Base-by-base conservation (phyloP, 1,140 invertebrate species). In the Adoxophyes honmai region DNA sequence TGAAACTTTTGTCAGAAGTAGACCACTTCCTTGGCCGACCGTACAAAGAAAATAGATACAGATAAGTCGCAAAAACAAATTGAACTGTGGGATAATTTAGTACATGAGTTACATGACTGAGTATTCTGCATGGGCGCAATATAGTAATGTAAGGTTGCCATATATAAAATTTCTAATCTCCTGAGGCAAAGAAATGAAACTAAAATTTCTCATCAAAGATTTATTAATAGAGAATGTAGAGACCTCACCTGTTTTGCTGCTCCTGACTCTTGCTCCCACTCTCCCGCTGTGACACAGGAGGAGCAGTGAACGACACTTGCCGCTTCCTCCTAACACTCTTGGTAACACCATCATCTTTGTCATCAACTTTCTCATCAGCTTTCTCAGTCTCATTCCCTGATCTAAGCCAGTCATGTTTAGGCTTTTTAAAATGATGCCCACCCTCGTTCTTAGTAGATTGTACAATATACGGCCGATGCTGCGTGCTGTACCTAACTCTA, bases 401-500 rank as follows among this genome's bases (percentile, higher is more conserved):
- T 61, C 69, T 67, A n/a, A n/a, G n/a, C 2, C 57, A 39, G 55
- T 35, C 56, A 10, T 66, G 70, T 36, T 58, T 36, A 0, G 18
- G 42, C 6, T 42, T 59, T 0, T 14, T 39, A 0, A 16, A n/a
- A 6, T 6, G 2, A 28, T 28, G 39, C 35, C 36, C 56, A 0
- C 70, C 70, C 0, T 60, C 58, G 18, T 76, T 63, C 36, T 70
- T 78, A 0, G 82, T 86, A 0, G 72, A 77, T 14, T 64, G 60
- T 10, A 11, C 35, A 2, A 64, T 56, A 5, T 55, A 6, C 1
- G 80, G 82, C 42, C 76, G 67, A 14, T 86, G 78, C 11, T 84
- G 68, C 0, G 82, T 86, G 0, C 65, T 73, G 62, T 75, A 60
- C 14, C 18, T 62, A 0, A 78, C 64, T 7, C 9, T 1, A 0